A percentile compares a stretch with the other conserved stretches of the same genome.
These are phyloP conservation scores for Laterallus jamaicensis DNA, from an alignment of 2,113 vertebrate genomes.

Conservation along the genomic window DNA sequence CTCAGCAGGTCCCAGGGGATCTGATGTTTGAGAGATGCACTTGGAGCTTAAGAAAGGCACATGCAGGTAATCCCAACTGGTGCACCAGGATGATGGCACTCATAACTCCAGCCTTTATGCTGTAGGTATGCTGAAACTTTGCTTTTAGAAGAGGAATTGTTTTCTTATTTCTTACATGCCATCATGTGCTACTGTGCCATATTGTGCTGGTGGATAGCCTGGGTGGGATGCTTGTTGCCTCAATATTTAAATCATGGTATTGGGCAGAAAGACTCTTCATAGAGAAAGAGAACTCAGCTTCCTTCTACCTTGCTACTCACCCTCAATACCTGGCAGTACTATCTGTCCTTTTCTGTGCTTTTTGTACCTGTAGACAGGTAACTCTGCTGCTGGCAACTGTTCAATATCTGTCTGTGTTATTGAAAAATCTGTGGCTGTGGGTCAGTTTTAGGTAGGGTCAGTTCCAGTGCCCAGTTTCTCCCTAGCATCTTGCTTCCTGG, in stretches of 20 bases:
- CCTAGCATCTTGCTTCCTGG: not conserved
- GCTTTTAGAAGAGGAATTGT: not conserved
- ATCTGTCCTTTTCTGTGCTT: not conserved
- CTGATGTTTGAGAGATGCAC: not conserved
- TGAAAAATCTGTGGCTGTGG: not conserved
- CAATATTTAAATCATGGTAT: not conserved
- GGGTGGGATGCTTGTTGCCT: not conserved
- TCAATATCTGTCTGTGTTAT: not conserved
- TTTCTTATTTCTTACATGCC: not conserved
- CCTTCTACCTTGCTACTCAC: not conserved
- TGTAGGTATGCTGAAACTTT: not conserved
- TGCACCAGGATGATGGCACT: not conserved
- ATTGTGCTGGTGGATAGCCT: not conserved
- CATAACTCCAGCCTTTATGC: fast-evolving
- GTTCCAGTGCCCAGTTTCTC: not conserved
- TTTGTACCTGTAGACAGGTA: not conserved
- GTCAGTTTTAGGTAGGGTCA: not conserved
- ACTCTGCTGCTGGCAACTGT: not conserved
- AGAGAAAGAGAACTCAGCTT: not conserved
- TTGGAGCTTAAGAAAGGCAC: not conserved
- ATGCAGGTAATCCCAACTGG: not conserved
- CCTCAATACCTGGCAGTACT: not conserved
- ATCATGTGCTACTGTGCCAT: not conserved
- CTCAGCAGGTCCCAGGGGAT: not conserved
- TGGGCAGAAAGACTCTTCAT: not conserved